Percentiles rank a stretch among this genome's conserved stretches.
Evolutionary conservation across 2,113 vertebrate genomes (phyloP).

Genomic region (Cavia aperea): DNA sequence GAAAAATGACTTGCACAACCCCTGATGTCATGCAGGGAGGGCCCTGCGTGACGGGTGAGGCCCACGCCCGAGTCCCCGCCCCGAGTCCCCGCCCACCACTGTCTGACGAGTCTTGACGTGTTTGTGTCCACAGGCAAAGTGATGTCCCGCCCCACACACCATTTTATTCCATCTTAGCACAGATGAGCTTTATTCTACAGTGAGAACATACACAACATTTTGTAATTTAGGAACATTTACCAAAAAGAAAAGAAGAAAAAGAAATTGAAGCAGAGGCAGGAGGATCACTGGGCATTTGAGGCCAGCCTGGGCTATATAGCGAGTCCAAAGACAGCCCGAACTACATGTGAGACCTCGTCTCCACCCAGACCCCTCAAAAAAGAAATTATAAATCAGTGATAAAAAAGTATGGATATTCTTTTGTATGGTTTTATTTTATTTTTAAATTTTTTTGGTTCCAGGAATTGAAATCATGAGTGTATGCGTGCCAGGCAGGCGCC

Average conservation of each 20-base stretch:
- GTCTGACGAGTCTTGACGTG: not conserved
- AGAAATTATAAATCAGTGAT: not conserved
- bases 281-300: not conserved
- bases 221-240: not conserved
- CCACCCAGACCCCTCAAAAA: not conserved
- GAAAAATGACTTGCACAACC: not conserved
- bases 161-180: not conserved
- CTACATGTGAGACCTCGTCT: not conserved
- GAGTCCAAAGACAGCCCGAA: too few species aligned
- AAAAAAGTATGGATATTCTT: not conserved
- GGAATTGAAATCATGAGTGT: too few species aligned
- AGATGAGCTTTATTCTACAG: not conserved
- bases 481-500: too few species aligned
- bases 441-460: too few species aligned
- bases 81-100: not conserved
- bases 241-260: not conserved
- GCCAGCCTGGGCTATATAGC: not conserved
- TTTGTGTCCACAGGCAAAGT: not conserved
- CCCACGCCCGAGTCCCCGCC: not conserved
- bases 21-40: not conserved
- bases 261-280: not conserved
- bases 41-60: not conserved
- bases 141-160: not conserved
- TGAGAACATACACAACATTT: not conserved
- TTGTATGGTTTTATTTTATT: constrained; percentile 21